Base-by-base conservation (phyloP, 2,113 vertebrate species). In the Morone chrysops region DNA sequence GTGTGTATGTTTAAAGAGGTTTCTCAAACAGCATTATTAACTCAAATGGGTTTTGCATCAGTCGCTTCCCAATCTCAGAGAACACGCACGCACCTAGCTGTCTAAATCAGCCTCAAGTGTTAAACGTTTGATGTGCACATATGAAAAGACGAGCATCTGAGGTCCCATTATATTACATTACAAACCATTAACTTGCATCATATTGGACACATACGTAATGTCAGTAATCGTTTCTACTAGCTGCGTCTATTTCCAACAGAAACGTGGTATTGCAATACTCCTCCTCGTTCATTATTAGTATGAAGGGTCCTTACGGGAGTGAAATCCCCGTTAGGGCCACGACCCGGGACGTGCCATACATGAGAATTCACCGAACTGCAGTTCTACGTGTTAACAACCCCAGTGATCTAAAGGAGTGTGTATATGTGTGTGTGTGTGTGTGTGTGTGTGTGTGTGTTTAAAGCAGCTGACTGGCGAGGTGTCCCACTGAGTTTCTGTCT, bases 391-490 rank as follows among this genome's bases (percentile, higher is more conserved):
- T 76, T 78, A 83, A 87, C 73, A 45, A 56, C 78, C 69, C 20
- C 14, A 36, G 51, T 68, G 68, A 74, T 74, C 16, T 82, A 36
- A 48, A 72, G 78, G 31, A 12, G 60, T 69, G 73, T n/a, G 31
- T 69, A 13, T 25, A 47, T 78, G 16, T 71, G 79, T 72, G 75
- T 82, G 75, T 82, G 87, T 82, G 88, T 77, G 84, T 25, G 82
- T 84, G 78, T 72, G 74, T 53, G 45, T 71, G 78, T 45, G 68
- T 70, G 40, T 68, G 87, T 84, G 84, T 76, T 82, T 40, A 90
- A 91, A 92, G 91, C 66, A 85, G 90, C 91, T 84, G 90, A 91
- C 83, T 91, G 92, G 92, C 82, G 75, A 84, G 88, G 90, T 53
- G 74, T 80, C 94, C 89, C 14, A 76, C 91, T 90, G 94, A 13